These are phyloP conservation scores for Danionella cerebrum DNA, from an alignment of 2,113 vertebrate species.

Conservation along the genomic window DNA sequence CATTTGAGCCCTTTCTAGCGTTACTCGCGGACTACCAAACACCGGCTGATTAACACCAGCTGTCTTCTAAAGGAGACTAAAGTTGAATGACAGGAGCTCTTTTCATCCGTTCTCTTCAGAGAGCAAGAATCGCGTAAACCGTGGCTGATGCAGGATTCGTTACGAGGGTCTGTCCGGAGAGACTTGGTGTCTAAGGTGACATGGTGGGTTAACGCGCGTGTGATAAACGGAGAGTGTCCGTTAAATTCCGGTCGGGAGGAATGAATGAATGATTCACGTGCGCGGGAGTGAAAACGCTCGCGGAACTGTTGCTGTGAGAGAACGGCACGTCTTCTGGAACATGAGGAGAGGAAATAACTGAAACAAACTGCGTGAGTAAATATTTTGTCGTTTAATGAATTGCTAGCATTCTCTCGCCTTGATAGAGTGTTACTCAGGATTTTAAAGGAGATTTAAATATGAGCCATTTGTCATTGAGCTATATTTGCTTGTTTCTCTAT, in stretches of 20 bases:
- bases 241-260: constrained; percentile 4
- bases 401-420: background rate
- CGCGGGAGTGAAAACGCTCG: constrained; percentile 7
- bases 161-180: constrained; percentile 4
- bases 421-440: background rate
- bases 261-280: constrained; percentile 13
- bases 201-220: constrained; percentile 23
- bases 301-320: constrained; percentile 22
- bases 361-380: constrained; percentile 3
- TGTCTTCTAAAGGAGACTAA: background rate
- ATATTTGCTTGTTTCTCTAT: background rate
- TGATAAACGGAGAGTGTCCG: background rate
- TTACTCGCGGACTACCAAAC: constrained; percentile 4
- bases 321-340: background rate
- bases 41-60: background rate
- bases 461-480: background rate
- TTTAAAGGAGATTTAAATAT: no score
- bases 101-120: background rate
- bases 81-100: background rate
- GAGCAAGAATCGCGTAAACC: background rate
- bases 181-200: constrained; percentile 8
- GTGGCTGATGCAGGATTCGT: background rate
- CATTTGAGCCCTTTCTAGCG: background rate
- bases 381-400: background rate
- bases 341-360: constrained; percentile 8